Conservation (phyloP, 1,140 invertebrate genomes). For the Mya arenaria region DNA sequence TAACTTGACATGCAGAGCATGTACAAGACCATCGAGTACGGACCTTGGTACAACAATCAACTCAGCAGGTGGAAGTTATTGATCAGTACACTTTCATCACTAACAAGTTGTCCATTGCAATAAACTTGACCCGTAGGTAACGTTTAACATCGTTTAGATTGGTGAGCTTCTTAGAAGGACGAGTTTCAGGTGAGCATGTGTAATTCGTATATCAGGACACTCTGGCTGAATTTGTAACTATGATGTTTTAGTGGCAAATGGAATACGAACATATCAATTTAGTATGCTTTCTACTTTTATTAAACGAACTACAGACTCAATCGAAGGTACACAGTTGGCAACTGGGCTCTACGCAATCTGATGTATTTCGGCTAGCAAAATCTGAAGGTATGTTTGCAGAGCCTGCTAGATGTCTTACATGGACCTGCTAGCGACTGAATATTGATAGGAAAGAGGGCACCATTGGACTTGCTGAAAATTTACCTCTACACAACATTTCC, state of each 20-base stretch:
- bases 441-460: slow-evolving; percentile 57
- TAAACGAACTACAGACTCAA: neutral
- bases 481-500: slow-evolving; percentile 42
- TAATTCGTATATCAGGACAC: slow-evolving; percentile 44
- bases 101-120: slow-evolving; percentile 58
- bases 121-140: slow-evolving; percentile 47
- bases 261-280: slow-evolving; percentile 14
- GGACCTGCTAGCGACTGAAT: slow-evolving; percentile 35
- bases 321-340: slow-evolving; percentile 57
- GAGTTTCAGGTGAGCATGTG: slow-evolving; percentile 27
- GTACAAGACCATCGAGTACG: slow-evolving; percentile 57
- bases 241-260: slow-evolving; percentile 50
- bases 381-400: slow-evolving; percentile 46
- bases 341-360: neutral
- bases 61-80: slow-evolving; percentile 42
- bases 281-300: slow-evolving; percentile 21
- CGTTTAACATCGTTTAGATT: slow-evolving; percentile 58
- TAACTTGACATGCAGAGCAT: slow-evolving; percentile 61
- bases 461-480: slow-evolving; percentile 56
- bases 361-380: slow-evolving; percentile 56
- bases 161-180: slow-evolving; percentile 55
- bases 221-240: slow-evolving; percentile 50
- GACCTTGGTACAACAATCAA: slow-evolving; percentile 56
- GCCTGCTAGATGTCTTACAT: slow-evolving; percentile 22
- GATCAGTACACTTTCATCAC: slow-evolving; percentile 36